Evolutionary conservation across 1,140 invertebrate species (phyloP), one percentile per base, ranked within the genome.

Genomic region (Nylanderia fulva): DNA sequence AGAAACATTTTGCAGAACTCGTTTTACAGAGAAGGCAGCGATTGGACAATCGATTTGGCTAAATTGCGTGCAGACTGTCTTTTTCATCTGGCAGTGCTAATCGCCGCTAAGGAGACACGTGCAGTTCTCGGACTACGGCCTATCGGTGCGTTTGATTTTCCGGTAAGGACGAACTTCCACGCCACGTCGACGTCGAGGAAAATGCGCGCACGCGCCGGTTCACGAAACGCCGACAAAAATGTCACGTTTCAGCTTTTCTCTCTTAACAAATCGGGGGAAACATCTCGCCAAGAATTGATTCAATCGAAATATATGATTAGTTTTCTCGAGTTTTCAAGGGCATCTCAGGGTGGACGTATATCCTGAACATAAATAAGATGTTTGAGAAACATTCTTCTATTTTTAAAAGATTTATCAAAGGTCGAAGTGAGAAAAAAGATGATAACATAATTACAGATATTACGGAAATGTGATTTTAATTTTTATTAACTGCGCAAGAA

Each of bases 161-260:
- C 33, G 77, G 77, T 82, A 82, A 82, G 77, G 18, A 8, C 18
- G 36, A 48, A 6, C 7, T 74, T 21, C 7, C 11, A 45, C 66
- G 77, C 77, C 77, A 82, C 77, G 77, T 82, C 77, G 77, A 82
- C 77, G 18, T 36, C 52, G 66, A 45, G 45, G 52, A 18, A 82
- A 45, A 45, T 39, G 48, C 24, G 24, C 3, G 8, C 11, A 1
- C 8, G 39, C 39, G 39, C n/a, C n/a, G n/a, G n/a, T n/a, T n/a
- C n/a, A n/a, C n/a, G n/a, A n/a, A n/a, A n/a, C n/a, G n/a, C n/a
- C n/a, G n/a, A n/a, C n/a, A n/a, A n/a, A n/a, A n/a, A n/a, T n/a
- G n/a, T n/a, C n/a, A n/a, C n/a, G n/a, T n/a, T n/a, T n/a, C n/a
- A n/a, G n/a, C n/a, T n/a, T n/a, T n/a, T n/a, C n/a, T n/a, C n/a